Conservation (phyloP, 2,888 invertebrate species). For the Apomyelois bistriatella region DNA sequence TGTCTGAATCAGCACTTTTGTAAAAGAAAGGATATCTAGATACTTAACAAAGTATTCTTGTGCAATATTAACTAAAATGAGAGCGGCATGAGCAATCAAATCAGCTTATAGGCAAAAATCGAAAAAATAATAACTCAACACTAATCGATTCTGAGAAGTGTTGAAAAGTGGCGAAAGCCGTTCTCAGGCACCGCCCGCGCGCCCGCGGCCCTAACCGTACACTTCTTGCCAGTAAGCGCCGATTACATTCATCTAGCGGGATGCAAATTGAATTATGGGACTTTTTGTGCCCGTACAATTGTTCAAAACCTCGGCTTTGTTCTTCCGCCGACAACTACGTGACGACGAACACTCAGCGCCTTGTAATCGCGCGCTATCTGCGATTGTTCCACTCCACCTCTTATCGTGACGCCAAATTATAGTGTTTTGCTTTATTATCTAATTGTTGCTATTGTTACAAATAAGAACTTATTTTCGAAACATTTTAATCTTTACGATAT, state of each 20-base stretch:
- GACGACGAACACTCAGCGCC: slow-evolving; percentile 70
- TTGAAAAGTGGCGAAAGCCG: slow-evolving; percentile 75
- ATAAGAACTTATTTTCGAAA: slow-evolving; percentile 44
- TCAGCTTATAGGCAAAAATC: slow-evolving; percentile 42
- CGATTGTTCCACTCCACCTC: slow-evolving; percentile 65
- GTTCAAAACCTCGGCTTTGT: slow-evolving; percentile 70
- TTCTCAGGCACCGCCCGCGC: slow-evolving; percentile 58
- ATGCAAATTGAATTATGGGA: slow-evolving; percentile 80
- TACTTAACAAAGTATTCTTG: neutral
- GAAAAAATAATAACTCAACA: slow-evolving; percentile 51
- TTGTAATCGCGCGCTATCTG: slow-evolving; percentile 60
- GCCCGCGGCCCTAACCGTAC: slow-evolving; percentile 61
- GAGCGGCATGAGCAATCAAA: slow-evolving; percentile 21
- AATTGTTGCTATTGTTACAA: slow-evolving; percentile 72
- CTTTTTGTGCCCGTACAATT: slow-evolving; percentile 74
- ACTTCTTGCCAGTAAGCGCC: slow-evolving; percentile 52
- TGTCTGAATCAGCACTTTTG: neutral
- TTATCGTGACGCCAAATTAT: slow-evolving; percentile 70
- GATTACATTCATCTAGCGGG: slow-evolving; percentile 73
- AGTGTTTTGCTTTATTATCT: slow-evolving; percentile 74
- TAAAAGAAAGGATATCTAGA: neutral
- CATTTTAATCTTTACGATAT: slow-evolving; percentile 40
- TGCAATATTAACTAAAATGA: neutral
- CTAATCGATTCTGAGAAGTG: slow-evolving; percentile 75
- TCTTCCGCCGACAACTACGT: slow-evolving; percentile 67